These are phyloP conservation scores for Potorous gilbertii DNA, from an alignment of 2,797 vertebrate species.

Conservation along the genomic window DNA sequence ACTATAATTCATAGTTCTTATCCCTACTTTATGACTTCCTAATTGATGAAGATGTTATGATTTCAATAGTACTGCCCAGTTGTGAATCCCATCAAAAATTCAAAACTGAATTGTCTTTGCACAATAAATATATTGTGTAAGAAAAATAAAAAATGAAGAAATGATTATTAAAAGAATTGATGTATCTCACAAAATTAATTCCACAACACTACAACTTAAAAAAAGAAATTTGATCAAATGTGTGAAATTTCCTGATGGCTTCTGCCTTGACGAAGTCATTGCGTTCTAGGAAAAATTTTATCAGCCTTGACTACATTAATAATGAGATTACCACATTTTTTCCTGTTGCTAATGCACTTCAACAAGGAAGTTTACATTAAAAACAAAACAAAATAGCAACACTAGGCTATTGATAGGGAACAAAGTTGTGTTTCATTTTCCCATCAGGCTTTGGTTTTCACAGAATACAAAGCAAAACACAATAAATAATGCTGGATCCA, in stretches of 20 bases:
- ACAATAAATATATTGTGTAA: background rate
- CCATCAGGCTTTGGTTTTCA: slow-evolving; percentile 30
- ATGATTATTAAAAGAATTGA: slow-evolving; percentile 5
- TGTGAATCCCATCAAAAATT: slow-evolving; percentile 36
- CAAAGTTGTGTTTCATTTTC: slow-evolving; percentile 43
- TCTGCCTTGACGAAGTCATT: background rate
- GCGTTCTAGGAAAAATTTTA: slow-evolving; percentile 30
- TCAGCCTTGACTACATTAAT: background rate
- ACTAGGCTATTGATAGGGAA: background rate
- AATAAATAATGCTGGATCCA: background rate
- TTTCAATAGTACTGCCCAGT: background rate
- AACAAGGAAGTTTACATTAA: background rate
- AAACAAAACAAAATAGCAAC: background rate
- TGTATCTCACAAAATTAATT: background rate
- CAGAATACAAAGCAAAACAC: slow-evolving; percentile 30
- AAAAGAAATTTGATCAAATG: background rate
- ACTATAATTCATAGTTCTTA: background rate
- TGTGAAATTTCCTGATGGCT: background rate
- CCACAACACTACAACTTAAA: background rate
- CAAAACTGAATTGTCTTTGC: background rate
- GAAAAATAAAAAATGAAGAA: slow-evolving; percentile 6
- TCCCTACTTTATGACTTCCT: background rate
- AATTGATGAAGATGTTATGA: background rate
- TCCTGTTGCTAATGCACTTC: background rate
- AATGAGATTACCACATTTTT: background rate